Conservation (phyloP, 2,797 vertebrate species). For the Heteromormyrus szaboi region DNA sequence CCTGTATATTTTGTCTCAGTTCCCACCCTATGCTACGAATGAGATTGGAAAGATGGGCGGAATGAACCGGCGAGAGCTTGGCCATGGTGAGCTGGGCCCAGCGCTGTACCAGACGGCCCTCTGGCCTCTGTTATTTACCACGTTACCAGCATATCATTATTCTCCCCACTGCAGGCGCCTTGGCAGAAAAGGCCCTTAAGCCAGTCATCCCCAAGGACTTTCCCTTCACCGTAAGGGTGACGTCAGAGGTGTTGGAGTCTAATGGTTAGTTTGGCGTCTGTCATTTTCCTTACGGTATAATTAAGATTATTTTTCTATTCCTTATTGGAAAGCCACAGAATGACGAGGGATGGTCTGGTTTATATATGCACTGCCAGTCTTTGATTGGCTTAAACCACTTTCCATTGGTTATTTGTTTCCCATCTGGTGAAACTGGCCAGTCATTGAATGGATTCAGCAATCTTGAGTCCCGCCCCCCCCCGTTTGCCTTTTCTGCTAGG, state of each 20-base stretch:
- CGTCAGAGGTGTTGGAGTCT: conserved; percentile 95
- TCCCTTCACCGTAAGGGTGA: conserved; percentile 92
- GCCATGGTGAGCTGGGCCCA: conserved; percentile 74
- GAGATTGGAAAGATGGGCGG: conserved; percentile 84
- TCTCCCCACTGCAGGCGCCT: conserved; percentile 66
- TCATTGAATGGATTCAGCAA: neutral
- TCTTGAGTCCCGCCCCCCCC: neutral
- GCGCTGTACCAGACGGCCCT: neutral
- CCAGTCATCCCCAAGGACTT: conserved; percentile 87
- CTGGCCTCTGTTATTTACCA: neutral
- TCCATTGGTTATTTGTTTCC: neutral
- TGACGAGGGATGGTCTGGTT: neutral
- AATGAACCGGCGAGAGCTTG: conserved; percentile 85
- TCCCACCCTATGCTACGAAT: conserved; percentile 96
- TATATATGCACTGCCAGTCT: neutral
- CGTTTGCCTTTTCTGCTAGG: conserved; percentile 56
- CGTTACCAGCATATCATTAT: neutral
- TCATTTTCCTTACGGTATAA: neutral
- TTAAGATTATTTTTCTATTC: neutral
- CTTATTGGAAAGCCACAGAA: neutral
- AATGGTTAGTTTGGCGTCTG: conserved; percentile 66
- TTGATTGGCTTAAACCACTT: neutral
- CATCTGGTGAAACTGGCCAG: neutral
- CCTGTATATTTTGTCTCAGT: conserved; percentile 54
- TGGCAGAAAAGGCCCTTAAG: conserved; percentile 88